Evolutionary conservation across 1,140 invertebrate species (phyloP), one percentile per base, ranked within the genome.

Genomic region (Nasonia longicornis): DNA sequence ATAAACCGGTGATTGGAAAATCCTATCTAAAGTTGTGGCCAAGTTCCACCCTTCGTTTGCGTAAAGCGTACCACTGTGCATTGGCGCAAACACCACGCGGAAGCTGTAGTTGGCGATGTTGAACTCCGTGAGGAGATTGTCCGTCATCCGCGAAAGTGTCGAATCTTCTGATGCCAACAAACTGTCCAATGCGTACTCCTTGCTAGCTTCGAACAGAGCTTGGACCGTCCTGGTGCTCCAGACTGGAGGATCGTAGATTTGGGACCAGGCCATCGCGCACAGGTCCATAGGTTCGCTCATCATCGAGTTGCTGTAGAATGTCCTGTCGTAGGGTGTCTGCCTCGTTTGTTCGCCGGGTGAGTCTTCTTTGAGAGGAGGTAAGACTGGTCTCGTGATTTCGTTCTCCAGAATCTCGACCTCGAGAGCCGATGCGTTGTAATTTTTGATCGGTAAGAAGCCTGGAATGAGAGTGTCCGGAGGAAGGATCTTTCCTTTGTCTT

Each of bases 221-320:
- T 84, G 82, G 0, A 90, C 66, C 0, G 88, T 90, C 16, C 85
- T 84, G 0, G 81, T 78, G 8, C 88, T 85, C 90, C 90, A 90
- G 2, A 82, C 78, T 3, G 80, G 70, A 0, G 90, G 90, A 74
- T 91, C 87, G 42, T 89, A 87, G 52, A 91, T 87, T 70, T 88
- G 85, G 0, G 89, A 86, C 90, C 90, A 91, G 0, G 89, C 89
- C 79, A 91, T 90, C 0, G 90, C 79, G 64, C 89, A 90, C 42
- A 91, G 83, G 83, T 90, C 89, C 7, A 91, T 69, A 0, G 90
- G 86, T 38, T 86, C 83, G 0, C 79, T 66, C 0, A 90, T 10
- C 0, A 83, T 71, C 0, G 85, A 69, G 26, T 87, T 74, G 1
- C 83, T 78, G n/a, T 85, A 84, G 80, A 88, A 87, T 58, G 80